Conservation (phyloP, 2,888 invertebrate species). For the Leptarthrus brevirostris region DNA sequence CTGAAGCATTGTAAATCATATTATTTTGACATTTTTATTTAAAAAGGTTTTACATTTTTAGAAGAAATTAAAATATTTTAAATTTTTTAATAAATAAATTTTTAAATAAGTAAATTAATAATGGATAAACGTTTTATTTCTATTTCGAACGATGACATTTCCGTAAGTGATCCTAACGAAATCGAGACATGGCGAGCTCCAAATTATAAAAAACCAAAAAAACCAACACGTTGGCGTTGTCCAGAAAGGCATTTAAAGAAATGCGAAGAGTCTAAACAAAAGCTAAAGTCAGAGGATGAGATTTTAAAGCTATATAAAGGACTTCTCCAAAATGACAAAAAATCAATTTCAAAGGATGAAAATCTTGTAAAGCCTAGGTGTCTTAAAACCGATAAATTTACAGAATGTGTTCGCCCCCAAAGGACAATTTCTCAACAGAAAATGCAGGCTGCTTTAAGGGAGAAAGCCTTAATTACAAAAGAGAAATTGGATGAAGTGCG, state of each 20-base stretch:
- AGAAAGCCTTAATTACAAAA: slow-evolving; percentile 50
- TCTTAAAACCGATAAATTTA: slow-evolving; percentile 57
- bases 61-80: no score
- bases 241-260: not conserved
- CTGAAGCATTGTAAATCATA: no score
- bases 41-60: no score
- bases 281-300: not conserved
- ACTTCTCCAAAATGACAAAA: not conserved
- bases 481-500: not conserved
- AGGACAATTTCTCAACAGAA: slow-evolving; percentile 58
- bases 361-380: slow-evolving; percentile 56
- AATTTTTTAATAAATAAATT: no score
- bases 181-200: slow-evolving; percentile 59
- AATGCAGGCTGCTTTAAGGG: slow-evolving; percentile 58
- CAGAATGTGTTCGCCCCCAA: slow-evolving; percentile 59
- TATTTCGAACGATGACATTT: slow-evolving; percentile 59
- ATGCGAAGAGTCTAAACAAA: not conserved
- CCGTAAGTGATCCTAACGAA: slow-evolving; percentile 61
- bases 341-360: not conserved
- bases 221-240: not conserved
- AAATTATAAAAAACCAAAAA: slow-evolving; percentile 57
- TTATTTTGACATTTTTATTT: no score
- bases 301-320: not conserved
- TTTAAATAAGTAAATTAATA: no score
- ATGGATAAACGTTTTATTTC: slow-evolving; percentile 63